Base-by-base conservation (phyloP, 1,140 invertebrate genomes). In the Archivesica marissinica region DNA sequence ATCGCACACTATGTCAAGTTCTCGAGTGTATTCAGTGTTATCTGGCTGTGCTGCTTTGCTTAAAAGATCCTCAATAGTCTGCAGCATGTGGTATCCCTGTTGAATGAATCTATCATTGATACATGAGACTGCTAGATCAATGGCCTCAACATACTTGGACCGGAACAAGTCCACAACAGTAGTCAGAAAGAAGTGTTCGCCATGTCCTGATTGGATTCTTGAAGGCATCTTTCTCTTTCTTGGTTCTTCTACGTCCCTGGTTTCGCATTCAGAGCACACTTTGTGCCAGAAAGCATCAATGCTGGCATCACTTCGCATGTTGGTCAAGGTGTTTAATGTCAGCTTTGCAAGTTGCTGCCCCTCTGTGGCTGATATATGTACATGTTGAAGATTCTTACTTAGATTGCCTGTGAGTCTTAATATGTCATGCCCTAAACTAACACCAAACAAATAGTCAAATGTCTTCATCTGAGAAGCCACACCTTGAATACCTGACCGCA, bases 401-500 rank as follows among this genome's bases (percentile, higher is more conserved):
- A 78, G 54, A 41, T 78, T 78, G 50, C 64, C 75, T 17, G 59
- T 80, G 33, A 68, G 77, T 15, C 41, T 7, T 2, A 70, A 25
- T 7, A 80, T 47, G 33, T 80, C 39, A 50, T 80, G 38, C 39
- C 77, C 77, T 33, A 72, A 50, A 23, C 35, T 47, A 30, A 70
- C 66, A 30, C 47, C 83, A 54, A 78, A 78, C 47, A 77, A 28
- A 47, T 68, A 85, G 54, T 64, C 72, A 85, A 61, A 78, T 9
- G 2, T 52, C 3, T 13, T 72, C 79, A 82, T 72, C 35, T 38
- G 9, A 35, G 44, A 56, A 35, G 70, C n/a, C 17, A 54, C 64
- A 66, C 79, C 79, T 25, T 33, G 15, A n/a, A 82, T 72, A 20
- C 44, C 30, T 4, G 79, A 47, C 4, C 38, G 66, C 6, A 25